A percentile compares a stretch with the other conserved stretches of the same genome.
These are phyloP conservation scores for Macroglossus sobrinus DNA, from an alignment of 2,113 vertebrate species.

Conservation along the genomic window DNA sequence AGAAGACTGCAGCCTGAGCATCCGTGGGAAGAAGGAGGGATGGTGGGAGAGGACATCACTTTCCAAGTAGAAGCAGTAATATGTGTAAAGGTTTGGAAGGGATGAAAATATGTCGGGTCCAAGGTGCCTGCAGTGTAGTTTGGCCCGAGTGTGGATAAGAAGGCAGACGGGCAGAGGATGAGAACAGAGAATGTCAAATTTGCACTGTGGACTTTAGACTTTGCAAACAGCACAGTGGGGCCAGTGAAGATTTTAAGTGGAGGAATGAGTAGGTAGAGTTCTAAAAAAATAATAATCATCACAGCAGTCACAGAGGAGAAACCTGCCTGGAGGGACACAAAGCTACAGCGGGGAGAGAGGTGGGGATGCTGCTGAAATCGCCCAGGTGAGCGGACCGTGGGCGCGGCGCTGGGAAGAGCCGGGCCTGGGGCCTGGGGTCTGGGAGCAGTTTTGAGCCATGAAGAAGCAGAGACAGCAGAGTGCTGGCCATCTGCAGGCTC, in stretches of 20 bases:
- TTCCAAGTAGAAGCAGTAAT: neutral
- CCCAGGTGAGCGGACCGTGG: neutral
- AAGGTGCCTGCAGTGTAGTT: neutral
- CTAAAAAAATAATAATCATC: neutral
- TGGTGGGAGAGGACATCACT: too few relatives aligned
- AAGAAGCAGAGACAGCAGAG: neutral
- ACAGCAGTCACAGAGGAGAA: neutral
- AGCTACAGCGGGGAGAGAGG: neutral
- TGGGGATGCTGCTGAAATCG: neutral
- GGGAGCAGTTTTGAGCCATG: rapidly evolving
- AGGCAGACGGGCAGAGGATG: rapidly evolving
- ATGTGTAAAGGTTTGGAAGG: neutral
- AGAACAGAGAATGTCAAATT: rapidly evolving
- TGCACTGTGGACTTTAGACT: rapidly evolving
- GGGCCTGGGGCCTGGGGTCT: rapidly evolving
- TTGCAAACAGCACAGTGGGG: neutral
- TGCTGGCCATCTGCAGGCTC: neutral
- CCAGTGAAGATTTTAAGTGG: neutral
- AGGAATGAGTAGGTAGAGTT: neutral
- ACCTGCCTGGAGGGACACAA: neutral
- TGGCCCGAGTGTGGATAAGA: neutral
- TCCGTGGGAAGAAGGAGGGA: neutral
- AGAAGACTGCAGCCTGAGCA: neutral
- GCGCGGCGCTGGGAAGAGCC: neutral
- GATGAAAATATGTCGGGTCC: neutral